Conservation (phyloP, 2,113 vertebrate genomes). For the Odontophorus gujanensis region DNA sequence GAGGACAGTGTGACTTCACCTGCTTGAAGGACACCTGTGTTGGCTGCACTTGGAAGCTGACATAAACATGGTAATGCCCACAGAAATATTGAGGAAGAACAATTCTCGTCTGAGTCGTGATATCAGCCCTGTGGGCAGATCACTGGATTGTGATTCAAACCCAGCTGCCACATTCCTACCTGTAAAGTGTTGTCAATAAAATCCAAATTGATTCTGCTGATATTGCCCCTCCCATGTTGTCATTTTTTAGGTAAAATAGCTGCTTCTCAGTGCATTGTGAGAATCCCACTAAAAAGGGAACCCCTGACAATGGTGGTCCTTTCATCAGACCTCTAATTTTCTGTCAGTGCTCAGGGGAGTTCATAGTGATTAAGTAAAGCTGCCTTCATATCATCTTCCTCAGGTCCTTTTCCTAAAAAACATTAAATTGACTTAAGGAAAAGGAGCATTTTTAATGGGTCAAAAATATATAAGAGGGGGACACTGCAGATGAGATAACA, state of each 20-base stretch:
- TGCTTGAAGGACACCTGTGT: not conserved
- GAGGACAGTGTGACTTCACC: not conserved
- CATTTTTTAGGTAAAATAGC: not conserved
- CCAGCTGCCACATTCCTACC: not conserved
- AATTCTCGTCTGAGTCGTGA: not conserved
- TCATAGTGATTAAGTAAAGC: not conserved
- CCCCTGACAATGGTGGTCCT: not conserved
- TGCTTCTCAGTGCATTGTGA: not conserved
- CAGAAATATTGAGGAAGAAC: not conserved
- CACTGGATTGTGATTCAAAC: not conserved
- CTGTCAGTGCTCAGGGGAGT: not conserved
- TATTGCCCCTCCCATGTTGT: not conserved
- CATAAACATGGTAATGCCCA: not conserved
- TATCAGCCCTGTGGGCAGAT: not conserved
- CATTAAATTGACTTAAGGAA: fast-evolving
- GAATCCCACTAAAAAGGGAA: not conserved
- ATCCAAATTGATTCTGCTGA: not conserved
- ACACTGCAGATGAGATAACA: not conserved
- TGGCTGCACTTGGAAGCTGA: not conserved
- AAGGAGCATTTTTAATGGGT: not conserved
- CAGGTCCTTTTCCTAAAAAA: not conserved
- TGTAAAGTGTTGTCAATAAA: not conserved
- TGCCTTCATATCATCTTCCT: not conserved
- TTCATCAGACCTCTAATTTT: not conserved
- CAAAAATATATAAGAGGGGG: not conserved